Evolutionary conservation across 2,888 invertebrate species (phyloP).

Genomic region (Schizotus pectinicornis): DNA sequence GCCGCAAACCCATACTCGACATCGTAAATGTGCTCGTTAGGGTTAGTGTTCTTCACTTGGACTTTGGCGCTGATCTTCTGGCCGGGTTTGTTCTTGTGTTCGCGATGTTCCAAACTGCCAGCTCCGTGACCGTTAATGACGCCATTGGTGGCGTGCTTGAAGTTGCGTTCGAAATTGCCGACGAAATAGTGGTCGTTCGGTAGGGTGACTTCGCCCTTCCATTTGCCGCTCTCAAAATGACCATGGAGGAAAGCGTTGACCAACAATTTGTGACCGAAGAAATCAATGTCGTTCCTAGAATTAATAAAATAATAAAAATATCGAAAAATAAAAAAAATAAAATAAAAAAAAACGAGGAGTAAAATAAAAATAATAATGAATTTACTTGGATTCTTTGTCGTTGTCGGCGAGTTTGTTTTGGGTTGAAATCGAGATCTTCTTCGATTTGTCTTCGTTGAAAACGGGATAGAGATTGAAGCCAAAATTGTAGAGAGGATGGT

Average conservation of each 20-base stretch:
- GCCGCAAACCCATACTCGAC: conserved; percentile 54
- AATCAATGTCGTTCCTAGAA: conserved; percentile 58
- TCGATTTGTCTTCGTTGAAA: conserved; percentile 72
- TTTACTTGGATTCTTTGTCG: conserved; percentile 66
- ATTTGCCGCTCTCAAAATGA: conserved; percentile 57
- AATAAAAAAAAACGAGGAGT: no score
- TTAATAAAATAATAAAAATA: no score
- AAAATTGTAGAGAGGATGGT: conserved; percentile 66
- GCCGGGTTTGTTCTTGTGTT: conserved; percentile 57
- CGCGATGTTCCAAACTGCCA: conserved; percentile 52
- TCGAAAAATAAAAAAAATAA: no score
- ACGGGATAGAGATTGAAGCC: conserved; percentile 71
- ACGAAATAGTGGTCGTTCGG: conserved; percentile 60
- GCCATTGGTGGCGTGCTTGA: conserved; percentile 41
- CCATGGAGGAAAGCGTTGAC: conserved; percentile 59
- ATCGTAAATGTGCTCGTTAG: conserved; percentile 56
- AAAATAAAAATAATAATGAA: no score
- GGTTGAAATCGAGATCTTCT: conserved; percentile 71
- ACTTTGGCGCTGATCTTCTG: conserved; percentile 56
- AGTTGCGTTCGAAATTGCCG: conserved; percentile 53
- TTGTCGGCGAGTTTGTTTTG: conserved; percentile 63
- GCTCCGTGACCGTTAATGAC: conserved; percentile 45
- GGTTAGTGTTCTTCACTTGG: conserved; percentile 57
- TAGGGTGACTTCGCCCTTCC: conserved; percentile 60
- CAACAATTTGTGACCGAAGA: conserved; percentile 59